These are phyloP conservation scores for Erethizon dorsatum DNA, from an alignment of 2,797 vertebrate species.

Conservation along the genomic window DNA sequence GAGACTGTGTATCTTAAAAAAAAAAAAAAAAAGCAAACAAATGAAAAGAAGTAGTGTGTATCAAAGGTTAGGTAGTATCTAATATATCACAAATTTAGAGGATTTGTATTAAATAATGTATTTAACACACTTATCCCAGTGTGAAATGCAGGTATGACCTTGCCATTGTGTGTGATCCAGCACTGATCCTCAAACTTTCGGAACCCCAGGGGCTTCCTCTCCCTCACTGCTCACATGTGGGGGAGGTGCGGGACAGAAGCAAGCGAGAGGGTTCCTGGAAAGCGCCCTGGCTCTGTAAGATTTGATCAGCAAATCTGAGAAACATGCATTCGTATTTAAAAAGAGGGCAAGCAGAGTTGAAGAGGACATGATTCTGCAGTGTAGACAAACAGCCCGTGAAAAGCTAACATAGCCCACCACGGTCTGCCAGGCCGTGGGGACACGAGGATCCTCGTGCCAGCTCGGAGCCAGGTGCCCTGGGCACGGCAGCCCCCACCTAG, in stretches of 20 bases:
- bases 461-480: not conserved
- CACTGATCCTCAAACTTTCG: not conserved
- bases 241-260: not conserved
- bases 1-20: not conserved
- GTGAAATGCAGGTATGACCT: not conserved
- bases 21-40: not conserved
- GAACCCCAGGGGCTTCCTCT: not conserved
- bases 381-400: conserved; percentile 52
- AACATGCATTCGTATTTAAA: conserved; percentile 51
- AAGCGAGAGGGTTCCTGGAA: not conserved
- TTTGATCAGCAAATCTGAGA: conserved; percentile 27
- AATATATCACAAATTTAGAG: not conserved
- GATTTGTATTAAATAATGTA: not conserved
- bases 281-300: not conserved
- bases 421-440: not conserved
- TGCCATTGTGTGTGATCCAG: not conserved
- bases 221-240: not conserved
- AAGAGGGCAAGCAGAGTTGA: conserved; percentile 19
- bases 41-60: not conserved
- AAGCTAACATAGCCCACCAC: not conserved
- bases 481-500: not conserved
- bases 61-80: not conserved
- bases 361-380: conserved; percentile 27
- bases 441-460: not conserved
- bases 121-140: not conserved